phyloP scores from a whole-genome alignment of 1,140 invertebrate species.

The Drosophila sproati region DNA sequence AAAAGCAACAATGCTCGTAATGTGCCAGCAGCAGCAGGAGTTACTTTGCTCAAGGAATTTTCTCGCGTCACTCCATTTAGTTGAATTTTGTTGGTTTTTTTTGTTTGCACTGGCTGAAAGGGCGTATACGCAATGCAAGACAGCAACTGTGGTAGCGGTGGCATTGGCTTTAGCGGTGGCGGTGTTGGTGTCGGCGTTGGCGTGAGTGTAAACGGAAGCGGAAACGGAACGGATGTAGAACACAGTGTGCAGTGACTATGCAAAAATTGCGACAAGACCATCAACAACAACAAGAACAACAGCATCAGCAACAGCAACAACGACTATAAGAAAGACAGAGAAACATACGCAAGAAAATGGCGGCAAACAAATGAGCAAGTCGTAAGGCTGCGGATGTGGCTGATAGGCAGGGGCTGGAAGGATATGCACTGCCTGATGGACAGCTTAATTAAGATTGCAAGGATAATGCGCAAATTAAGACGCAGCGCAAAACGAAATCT shows the following conservation, averaged over 20 bases:
- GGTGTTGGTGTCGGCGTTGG: background rate
- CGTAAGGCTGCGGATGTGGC: slow-evolving; percentile 7
- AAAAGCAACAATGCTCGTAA: slow-evolving; percentile 25
- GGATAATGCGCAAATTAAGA: slow-evolving; percentile 67
- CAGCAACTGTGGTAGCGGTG: background rate
- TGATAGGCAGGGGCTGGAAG: slow-evolving; percentile 1
- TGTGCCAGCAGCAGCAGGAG: slow-evolving; percentile 10
- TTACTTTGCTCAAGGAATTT: slow-evolving; percentile 23
- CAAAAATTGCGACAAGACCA: slow-evolving; percentile 22
- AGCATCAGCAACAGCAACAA: slow-evolving; percentile 3
- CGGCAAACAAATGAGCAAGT: slow-evolving; percentile 38
- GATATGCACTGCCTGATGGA: slow-evolving; percentile 31
- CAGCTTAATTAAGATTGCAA: slow-evolving; percentile 65
- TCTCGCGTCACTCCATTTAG: slow-evolving; percentile 6
- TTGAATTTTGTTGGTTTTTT: background rate
- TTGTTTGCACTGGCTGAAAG: slow-evolving; percentile 6
- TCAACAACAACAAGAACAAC: slow-evolving; percentile 2
- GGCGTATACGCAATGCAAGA: slow-evolving; percentile 35
- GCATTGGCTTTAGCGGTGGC: background rate
- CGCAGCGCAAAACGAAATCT: slow-evolving; percentile 23
- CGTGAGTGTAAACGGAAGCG: slow-evolving; percentile 24
- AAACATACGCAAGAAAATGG: slow-evolving; percentile 30
- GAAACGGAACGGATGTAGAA: slow-evolving; percentile 35
- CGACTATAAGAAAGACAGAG: background rate
- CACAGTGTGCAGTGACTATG: slow-evolving; percentile 31